These are phyloP conservation scores for Sialis fuliginosa DNA, from an alignment of 2,888 invertebrate species.

Conservation along the genomic window DNA sequence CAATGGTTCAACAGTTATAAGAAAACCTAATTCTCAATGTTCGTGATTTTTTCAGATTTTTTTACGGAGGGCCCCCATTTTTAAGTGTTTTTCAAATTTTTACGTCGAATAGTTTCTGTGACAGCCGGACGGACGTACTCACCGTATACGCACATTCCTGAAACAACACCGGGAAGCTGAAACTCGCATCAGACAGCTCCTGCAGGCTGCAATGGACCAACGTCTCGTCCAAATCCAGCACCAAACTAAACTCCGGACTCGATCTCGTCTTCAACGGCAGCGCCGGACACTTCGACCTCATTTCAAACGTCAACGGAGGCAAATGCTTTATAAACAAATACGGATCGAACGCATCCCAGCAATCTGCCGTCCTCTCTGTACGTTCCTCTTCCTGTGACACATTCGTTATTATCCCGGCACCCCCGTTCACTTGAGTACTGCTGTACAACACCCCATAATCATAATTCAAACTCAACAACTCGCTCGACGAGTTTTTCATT, in stretches of 20 bases:
- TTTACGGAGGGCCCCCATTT: too few relatives aligned
- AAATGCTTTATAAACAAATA: conserved; percentile 84
- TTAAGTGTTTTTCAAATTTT: too few relatives aligned
- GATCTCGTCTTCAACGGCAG: conserved; percentile 81
- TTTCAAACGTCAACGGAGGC: conserved; percentile 61
- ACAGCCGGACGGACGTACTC: too few relatives aligned
- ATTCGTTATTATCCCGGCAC: conserved; percentile 12
- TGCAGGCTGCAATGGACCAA: conserved; percentile 88
- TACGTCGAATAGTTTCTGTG: too few relatives aligned
- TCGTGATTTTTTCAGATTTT: too few relatives aligned
- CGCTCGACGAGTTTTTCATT: conserved; percentile 25
- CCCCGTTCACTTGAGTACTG: conserved; percentile 7
- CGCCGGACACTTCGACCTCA: conserved; percentile 59
- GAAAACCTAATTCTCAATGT: too few relatives aligned
- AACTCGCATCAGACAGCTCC: conserved; percentile 79
- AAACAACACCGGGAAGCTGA: conserved; percentile 84
- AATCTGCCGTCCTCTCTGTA: conserved; percentile 27
- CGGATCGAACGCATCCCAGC: conserved; percentile 73
- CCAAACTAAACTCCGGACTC: conserved; percentile 80
- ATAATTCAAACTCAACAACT: conserved; percentile 17
- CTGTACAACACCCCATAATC: conserved; percentile 15
- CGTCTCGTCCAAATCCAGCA: conserved; percentile 67
- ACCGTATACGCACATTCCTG: conserved; percentile 81
- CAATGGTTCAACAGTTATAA: too few relatives aligned
- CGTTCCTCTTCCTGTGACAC: background rate